A percentile compares a stretch with the other conserved stretches of the same genome.
phyloP scores from a whole-genome alignment of 2,113 vertebrate species.

The Cottus gobio region DNA sequence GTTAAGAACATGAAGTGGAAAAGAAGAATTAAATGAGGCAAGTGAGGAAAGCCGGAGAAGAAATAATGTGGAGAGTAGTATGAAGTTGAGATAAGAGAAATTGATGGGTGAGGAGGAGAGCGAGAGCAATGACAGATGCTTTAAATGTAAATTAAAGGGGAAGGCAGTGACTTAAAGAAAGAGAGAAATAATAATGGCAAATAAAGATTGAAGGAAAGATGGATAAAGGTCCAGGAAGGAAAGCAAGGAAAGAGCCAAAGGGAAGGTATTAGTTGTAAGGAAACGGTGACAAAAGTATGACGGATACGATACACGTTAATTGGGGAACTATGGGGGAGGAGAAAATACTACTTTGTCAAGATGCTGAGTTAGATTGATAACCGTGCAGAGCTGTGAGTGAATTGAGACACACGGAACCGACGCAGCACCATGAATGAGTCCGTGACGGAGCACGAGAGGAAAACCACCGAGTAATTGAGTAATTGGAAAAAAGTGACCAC shows the following conservation, averaged over 20 bases:
- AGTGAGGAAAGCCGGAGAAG: not conserved
- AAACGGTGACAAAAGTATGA: slow-evolving; percentile 7
- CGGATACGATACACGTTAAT: not conserved
- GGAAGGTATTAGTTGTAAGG: not conserved
- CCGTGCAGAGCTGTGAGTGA: slow-evolving; percentile 1
- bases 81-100: not conserved
- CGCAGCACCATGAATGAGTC: not conserved
- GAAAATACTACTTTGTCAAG: slow-evolving; percentile 23
- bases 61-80: not conserved
- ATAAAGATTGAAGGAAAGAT: not conserved
- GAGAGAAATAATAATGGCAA: not conserved
- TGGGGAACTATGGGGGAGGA: not conserved
- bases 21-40: not conserved
- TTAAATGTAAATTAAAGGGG: not conserved
- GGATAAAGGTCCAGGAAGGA: not conserved
- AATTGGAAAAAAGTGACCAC: slow-evolving; percentile 6
- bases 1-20: slow-evolving; percentile 8
- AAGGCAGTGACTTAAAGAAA: not conserved
- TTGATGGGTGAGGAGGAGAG: not conserved
- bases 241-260: not conserved
- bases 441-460: not conserved
- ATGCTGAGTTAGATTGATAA: slow-evolving; percentile 22
- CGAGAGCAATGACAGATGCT: not conserved
- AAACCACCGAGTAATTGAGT: not conserved
- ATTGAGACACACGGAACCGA: slow-evolving; percentile 22